These are phyloP conservation scores for Stegodyphus dumicola DNA, from an alignment of 1,140 invertebrate species.

Conservation along the genomic window DNA sequence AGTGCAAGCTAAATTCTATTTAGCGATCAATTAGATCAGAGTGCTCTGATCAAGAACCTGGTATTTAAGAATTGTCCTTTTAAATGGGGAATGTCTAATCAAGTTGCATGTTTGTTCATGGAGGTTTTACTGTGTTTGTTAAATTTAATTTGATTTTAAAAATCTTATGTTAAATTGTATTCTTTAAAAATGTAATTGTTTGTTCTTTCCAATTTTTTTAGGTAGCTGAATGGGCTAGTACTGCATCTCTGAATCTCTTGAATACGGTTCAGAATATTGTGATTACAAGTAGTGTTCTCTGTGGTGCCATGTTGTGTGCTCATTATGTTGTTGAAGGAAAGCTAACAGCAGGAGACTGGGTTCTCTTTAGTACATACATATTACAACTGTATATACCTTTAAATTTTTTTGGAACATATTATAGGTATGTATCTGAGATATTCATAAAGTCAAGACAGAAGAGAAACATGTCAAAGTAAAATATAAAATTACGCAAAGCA, in stretches of 20 bases:
- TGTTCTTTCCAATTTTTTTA: conserved; percentile 67
- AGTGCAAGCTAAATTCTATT: no score
- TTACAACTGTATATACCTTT: conserved; percentile 94
- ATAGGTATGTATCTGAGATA: conserved; percentile 75
- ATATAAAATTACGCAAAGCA: no score
- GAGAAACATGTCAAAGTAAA: no score
- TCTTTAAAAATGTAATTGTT: no score
- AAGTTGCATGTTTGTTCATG: neutral
- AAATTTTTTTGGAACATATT: conserved; percentile 99
- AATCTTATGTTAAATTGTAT: no score
- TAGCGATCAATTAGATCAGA: no score
- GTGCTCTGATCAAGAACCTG: no score
- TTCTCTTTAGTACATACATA: conserved; percentile 94
- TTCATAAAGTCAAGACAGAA: no score
- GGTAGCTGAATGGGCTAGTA: conserved; percentile 87
- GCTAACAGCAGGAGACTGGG: conserved; percentile 93
- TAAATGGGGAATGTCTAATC: neutral
- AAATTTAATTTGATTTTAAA: no score
- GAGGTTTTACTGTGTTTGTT: neutral
- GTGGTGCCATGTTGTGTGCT: conserved; percentile 88
- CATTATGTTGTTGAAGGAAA: conserved; percentile 79
- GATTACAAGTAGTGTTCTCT: conserved; percentile 85
- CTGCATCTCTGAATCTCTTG: conserved; percentile 86
- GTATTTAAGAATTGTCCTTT: no score
- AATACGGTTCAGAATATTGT: conserved; percentile 91